These are phyloP conservation scores for Chrysotoxum bicinctum DNA, from an alignment of 2,888 invertebrate genomes.

Conservation along the genomic window DNA sequence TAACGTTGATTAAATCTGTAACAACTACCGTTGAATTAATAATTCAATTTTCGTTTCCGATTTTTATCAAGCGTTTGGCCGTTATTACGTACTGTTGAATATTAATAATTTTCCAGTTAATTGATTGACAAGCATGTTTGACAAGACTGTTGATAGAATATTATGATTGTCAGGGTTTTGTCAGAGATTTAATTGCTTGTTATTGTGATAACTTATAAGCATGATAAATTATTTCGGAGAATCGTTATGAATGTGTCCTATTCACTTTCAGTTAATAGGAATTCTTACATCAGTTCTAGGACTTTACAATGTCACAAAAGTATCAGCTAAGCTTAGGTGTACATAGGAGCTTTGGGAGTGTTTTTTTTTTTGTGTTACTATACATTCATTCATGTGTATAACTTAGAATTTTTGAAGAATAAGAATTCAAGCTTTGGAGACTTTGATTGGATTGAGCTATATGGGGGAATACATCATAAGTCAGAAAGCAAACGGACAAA, in stretches of 20 bases:
- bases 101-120: constrained; percentile 33
- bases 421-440: too few relatives aligned
- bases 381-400: too few relatives aligned
- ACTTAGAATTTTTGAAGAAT: too few relatives aligned
- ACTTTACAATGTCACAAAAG: too few relatives aligned
- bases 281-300: not conserved
- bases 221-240: not conserved
- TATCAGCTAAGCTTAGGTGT: too few relatives aligned
- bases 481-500: too few relatives aligned
- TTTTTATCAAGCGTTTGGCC: constrained; percentile 1
- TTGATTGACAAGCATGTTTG: constrained; percentile 52
- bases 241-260: not conserved
- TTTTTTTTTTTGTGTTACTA: too few relatives aligned
- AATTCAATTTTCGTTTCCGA: constrained; percentile 37
- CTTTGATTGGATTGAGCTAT: too few relatives aligned
- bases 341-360: too few relatives aligned
- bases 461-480: too few relatives aligned
- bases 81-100: constrained; percentile 4
- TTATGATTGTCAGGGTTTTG: constrained; percentile 22
- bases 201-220: constrained; percentile 18
- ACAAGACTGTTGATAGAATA: constrained; percentile 31
- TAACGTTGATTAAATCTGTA: constrained; percentile 42
- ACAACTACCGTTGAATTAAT: constrained; percentile 48
- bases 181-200: constrained; percentile 7
- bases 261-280: not conserved